Percentiles rank a stretch among this genome's conserved stretches.
Conservation (phyloP, 2,888 invertebrate species). For the Phengaris arion region DNA sequence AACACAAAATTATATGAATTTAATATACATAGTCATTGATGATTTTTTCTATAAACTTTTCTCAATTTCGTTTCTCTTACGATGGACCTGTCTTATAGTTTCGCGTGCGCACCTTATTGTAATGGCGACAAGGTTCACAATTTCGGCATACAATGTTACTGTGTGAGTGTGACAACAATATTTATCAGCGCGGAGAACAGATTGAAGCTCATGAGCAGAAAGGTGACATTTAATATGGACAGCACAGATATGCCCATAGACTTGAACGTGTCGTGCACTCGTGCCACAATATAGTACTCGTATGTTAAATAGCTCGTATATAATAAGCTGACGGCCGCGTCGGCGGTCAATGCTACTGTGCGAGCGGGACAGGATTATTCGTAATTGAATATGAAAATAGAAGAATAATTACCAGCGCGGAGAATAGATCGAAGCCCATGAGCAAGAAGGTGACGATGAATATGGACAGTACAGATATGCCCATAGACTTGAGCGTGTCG, state of each 20-base stretch:
- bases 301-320: conserved; percentile 68
- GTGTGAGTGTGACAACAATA: conserved; percentile 29
- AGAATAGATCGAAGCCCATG: conserved; percentile 96
- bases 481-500: conserved; percentile 92
- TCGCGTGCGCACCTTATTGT: neutral
- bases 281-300: conserved; percentile 88
- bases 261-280: conserved; percentile 91
- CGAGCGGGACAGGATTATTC: conserved; percentile 42
- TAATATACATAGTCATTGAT: neutral
- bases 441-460: conserved; percentile 95
- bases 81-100: too few species aligned
- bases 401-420: conserved; percentile 79
- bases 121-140: neutral
- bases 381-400: too few species aligned
- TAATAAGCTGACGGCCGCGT: conserved; percentile 46
- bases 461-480: conserved; percentile 93
- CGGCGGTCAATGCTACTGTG: neutral
- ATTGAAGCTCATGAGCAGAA: conserved; percentile 95
- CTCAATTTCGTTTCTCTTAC: too few species aligned
- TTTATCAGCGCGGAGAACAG: conserved; percentile 88
- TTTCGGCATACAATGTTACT: neutral
- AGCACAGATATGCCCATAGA: conserved; percentile 92
- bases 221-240: conserved; percentile 97
- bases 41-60: neutral
- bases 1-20: neutral